Evolutionary conservation across 2,888 invertebrate genomes (phyloP).

Genomic region (Eilema griseolum): DNA sequence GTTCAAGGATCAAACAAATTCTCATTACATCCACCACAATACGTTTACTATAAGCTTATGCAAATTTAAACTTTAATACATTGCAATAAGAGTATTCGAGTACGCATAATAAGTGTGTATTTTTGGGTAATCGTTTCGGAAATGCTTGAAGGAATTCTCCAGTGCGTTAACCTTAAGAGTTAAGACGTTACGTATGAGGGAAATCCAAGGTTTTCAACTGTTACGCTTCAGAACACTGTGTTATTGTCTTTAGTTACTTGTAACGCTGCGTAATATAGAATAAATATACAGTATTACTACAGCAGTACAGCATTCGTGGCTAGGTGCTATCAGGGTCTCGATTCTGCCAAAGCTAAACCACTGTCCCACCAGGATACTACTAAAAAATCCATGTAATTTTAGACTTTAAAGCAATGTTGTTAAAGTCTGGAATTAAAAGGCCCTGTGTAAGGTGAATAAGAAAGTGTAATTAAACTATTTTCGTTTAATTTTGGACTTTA

Average conservation of each 20-base stretch:
- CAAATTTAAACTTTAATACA: conserved; percentile 31
- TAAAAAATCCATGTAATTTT: too few relatives aligned
- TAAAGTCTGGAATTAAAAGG: too few relatives aligned
- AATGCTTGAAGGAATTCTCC: conserved; percentile 59
- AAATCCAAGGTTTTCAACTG: conserved; percentile 50
- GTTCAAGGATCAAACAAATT: conserved; percentile 54
- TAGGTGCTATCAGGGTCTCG: too few relatives aligned
- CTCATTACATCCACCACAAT: conserved; percentile 35
- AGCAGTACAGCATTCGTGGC: background rate
- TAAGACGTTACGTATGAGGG: conserved; percentile 46
- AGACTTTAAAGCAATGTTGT: too few relatives aligned
- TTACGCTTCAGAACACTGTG: conserved; percentile 40
- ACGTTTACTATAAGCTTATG: conserved; percentile 13
- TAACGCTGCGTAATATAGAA: conserved; percentile 30
- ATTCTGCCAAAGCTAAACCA: too few relatives aligned
- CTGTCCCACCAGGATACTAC: too few relatives aligned
- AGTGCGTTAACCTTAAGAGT: conserved; percentile 55
- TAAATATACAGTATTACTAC: background rate
- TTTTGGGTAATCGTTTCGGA: conserved; percentile 50
- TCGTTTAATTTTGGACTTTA: too few relatives aligned
- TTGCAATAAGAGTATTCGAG: conserved; percentile 15
- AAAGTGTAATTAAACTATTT: too few relatives aligned
- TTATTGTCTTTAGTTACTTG: conserved; percentile 44
- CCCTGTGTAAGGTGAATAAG: too few relatives aligned
- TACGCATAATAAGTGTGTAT: conserved; percentile 25